Evolutionary conservation across 2,113 vertebrate species (phyloP).

Genomic region (Hyla sarda): DNA sequence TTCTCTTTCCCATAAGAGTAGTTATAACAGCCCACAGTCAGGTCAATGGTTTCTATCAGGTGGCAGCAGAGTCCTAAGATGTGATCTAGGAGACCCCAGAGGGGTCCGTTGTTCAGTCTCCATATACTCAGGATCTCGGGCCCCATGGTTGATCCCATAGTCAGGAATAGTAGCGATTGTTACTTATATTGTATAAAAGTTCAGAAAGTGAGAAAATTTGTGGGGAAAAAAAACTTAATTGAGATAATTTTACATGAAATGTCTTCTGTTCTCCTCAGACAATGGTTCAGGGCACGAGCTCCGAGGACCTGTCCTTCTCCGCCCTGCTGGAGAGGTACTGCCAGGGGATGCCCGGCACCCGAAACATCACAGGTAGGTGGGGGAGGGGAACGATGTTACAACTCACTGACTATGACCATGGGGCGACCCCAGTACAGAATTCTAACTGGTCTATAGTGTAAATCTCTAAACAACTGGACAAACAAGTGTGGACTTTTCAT

Average conservation of each 20-base stretch:
- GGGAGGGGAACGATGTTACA: too few species aligned
- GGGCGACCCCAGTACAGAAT: background rate
- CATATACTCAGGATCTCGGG: too few species aligned
- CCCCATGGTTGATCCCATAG: too few species aligned
- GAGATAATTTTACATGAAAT: background rate
- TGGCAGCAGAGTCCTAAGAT: too few species aligned
- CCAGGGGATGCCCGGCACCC: constrained; percentile 67
- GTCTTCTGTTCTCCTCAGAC: constrained; percentile 63
- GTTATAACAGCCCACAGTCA: too few species aligned
- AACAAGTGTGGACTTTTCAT: too few species aligned
- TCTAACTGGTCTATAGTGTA: background rate
- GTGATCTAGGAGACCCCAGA: too few species aligned
- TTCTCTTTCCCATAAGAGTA: too few species aligned
- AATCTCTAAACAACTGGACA: too few species aligned
- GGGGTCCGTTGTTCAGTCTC: too few species aligned
- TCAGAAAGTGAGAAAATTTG: background rate
- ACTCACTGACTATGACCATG: too few species aligned
- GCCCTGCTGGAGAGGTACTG: constrained; percentile 73
- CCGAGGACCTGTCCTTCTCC: constrained; percentile 65
- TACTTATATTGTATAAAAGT: background rate
- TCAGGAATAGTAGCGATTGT: background rate
- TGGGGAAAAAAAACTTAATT: background rate
- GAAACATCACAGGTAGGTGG: constrained; percentile 74
- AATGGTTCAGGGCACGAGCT: constrained; percentile 67
- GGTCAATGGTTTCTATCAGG: too few species aligned